phyloP scores from a whole-genome alignment of 2,797 vertebrate species.

The Enteromius treurensis region DNA sequence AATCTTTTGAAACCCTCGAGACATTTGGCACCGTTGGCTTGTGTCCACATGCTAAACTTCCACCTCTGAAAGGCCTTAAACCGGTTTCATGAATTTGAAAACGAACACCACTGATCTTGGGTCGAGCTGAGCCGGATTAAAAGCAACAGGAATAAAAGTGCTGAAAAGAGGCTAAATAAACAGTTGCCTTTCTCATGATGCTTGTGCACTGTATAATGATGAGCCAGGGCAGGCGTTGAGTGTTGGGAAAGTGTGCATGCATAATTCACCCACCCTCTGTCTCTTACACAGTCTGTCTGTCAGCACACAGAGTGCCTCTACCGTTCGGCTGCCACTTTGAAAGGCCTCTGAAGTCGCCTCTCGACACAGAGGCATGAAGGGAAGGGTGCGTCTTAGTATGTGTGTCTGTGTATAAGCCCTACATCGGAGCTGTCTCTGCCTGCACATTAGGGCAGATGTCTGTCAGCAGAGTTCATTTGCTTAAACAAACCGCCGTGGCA shows the following conservation, averaged over 20 bases:
- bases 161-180: slow-evolving; percentile 73
- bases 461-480: slow-evolving; percentile 72
- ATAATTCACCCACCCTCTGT: slow-evolving; percentile 73
- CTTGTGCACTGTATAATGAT: slow-evolving; percentile 72
- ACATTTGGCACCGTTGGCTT: slow-evolving; percentile 23
- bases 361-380: slow-evolving; percentile 45
- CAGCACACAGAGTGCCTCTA: slow-evolving; percentile 63
- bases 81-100: slow-evolving; percentile 22
- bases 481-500: slow-evolving; percentile 71
- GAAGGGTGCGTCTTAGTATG: slow-evolving; percentile 44
- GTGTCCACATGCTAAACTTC: slow-evolving; percentile 36
- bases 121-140: slow-evolving; percentile 52
- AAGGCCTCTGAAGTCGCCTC: slow-evolving; percentile 40
- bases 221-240: slow-evolving; percentile 74
- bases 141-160: slow-evolving; percentile 73
- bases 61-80: slow-evolving; percentile 27
- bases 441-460: slow-evolving; percentile 67
- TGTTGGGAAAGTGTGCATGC: slow-evolving; percentile 62
- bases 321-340: slow-evolving; percentile 40
- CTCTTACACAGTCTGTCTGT: slow-evolving; percentile 72
- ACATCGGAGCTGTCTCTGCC: slow-evolving; percentile 50
- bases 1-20: slow-evolving; percentile 37
- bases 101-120: slow-evolving; percentile 56
- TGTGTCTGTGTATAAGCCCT: slow-evolving; percentile 61
- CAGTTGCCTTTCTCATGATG: slow-evolving; percentile 76